Evolutionary conservation across 2,113 vertebrate species (phyloP), one percentile per base, ranked within the genome.

Genomic region (Barbus barbus): DNA sequence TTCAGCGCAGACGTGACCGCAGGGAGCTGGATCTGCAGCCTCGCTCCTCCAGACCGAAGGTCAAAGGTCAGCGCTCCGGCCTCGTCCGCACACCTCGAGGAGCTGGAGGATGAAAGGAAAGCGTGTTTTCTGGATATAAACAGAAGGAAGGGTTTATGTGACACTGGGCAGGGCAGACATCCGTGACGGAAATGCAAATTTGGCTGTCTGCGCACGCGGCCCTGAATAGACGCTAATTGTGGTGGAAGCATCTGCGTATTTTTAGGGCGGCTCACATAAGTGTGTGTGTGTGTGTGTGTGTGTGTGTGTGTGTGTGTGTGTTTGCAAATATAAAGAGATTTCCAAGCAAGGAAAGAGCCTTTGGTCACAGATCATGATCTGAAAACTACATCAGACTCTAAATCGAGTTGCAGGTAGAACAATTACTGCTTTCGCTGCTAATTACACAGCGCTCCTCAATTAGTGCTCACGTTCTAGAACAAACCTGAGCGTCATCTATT

Each of bases 151-250:
- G 31, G 22, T 60, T 13, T 38, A 24, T 38, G 11, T 76, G 65
- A 44, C 26, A 53, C 83, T 31, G 74, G 72, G 77, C 48, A 58
- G 44, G 36, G 86, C 56, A 85, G 83, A 80, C 85, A 78, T 51
- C 78, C 46, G 16, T 83, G 86, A 89, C 81, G 90, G 84, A 88
- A 75, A 91, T 79, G 86, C 88, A 86, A 88, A 86, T 88, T 53
- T 71, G 81, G n/a, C 87, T 85, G 88, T 86, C 88, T 86, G 81
- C 22, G 46, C 12, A n/a, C 60, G 28, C 24, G 75, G 74, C 84
- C 80, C 41, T 75, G 84, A 88, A 88, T 86, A 86, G 85, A 85
- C 72, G 77, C 85, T 90, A 91, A 93, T 90, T 91, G 88, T 86
- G 86, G 80, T 38, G 86, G 89, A 91, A 91, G 87, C 73, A 33